These are phyloP conservation scores for Pantala flavescens DNA, from an alignment of 1,140 invertebrate species.

Conservation along the genomic window DNA sequence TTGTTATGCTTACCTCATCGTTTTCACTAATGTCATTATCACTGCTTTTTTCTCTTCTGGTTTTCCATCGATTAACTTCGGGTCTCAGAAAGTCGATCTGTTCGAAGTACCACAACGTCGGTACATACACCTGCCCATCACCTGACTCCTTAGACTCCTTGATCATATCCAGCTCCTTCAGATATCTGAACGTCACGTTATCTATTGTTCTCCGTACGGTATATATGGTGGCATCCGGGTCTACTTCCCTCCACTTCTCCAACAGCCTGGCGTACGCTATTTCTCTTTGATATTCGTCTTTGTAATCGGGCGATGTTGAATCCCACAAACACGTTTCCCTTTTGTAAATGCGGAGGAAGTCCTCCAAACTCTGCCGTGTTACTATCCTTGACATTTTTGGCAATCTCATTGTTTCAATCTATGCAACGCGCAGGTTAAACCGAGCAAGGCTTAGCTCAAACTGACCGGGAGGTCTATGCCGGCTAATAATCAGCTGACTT, in stretches of 20 bases:
- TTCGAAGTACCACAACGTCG: conserved; percentile 30
- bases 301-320: conserved; percentile 28
- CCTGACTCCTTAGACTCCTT: conserved; percentile 24
- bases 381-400: too few species aligned
- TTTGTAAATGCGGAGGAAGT: conserved; percentile 28
- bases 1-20: too few species aligned
- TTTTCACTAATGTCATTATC: too few species aligned
- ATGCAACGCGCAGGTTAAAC: too few species aligned
- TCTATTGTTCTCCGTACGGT: conserved; percentile 27
- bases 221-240: conserved; percentile 25
- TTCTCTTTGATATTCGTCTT: conserved; percentile 27
- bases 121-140: conserved; percentile 27
- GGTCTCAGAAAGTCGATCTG: conserved; percentile 25
- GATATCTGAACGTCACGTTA: conserved; percentile 23
- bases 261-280: conserved; percentile 26
- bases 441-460: too few species aligned
- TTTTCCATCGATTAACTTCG: conserved; percentile 17
- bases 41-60: too few species aligned
- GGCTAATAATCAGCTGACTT: too few species aligned
- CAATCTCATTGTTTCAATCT: too few species aligned
- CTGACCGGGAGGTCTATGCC: too few species aligned
- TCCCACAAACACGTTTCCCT: conserved; percentile 28
- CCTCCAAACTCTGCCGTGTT: background rate
- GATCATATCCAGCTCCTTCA: conserved; percentile 30
- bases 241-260: conserved; percentile 27